Evolutionary conservation across 1,140 invertebrate genomes (phyloP), one percentile per base, ranked within the genome.

Genomic region (Augochlora pura): DNA sequence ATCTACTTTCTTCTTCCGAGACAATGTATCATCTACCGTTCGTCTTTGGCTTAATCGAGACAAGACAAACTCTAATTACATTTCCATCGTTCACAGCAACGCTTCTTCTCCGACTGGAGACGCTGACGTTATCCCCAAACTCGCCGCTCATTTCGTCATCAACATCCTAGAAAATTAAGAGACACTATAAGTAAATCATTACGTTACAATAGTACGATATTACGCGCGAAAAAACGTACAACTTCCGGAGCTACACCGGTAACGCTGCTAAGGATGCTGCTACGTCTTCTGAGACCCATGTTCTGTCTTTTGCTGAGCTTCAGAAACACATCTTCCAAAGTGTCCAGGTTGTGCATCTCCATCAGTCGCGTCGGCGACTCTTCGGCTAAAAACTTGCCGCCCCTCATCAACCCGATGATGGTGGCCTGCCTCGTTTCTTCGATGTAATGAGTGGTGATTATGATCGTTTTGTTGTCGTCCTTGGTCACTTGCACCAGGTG

Each of bases 381-480:
- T 92, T 99, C 98, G 0, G 98, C 98, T 18, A 99, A 92, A 87
- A 99, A 96, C 82, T 96, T 95, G 1, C 98, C 98, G 76, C 96
- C 96, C 83, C 98, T 94, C 97, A 99, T 98, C 6, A 99, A 92
- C 2, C 98, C 98, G 89, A 99, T 98, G 86, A 96, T 94, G 88
- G 95, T 94, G 16, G 98, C 98, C 92, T 99, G 97, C 80, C 97
- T 95, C 3, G 98, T 98, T 92, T 99, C 98, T 91, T 99, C 98
- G 77, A 99, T 99, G 89, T 99, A 99, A 94, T 99, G 98, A 16
- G 98, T 99, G 1, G 98, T 99, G 75, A 99, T 98, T 77, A 99
- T 98, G 52, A 99, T 97, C 14, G 98, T 99, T 27, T 96, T 98
- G 78, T 95, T 95, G n/a, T 96, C 95, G 85, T 95, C 96, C 90